phyloP scores from a whole-genome alignment of 2,113 vertebrate species.

The Scolopax mira region DNA sequence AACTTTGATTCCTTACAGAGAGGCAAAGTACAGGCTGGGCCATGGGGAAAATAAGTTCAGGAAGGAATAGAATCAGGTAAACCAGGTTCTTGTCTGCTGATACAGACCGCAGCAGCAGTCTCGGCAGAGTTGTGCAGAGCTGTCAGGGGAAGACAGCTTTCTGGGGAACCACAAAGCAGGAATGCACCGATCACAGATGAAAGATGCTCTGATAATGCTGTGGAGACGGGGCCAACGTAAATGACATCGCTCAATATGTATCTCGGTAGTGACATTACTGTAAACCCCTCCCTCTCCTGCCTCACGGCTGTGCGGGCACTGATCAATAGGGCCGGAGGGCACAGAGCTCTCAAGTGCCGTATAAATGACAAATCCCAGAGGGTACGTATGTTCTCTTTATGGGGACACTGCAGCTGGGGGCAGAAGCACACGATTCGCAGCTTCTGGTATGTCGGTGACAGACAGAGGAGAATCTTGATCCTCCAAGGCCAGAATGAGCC shows the following conservation, averaged over 20 bases:
- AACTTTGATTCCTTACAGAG: neutral
- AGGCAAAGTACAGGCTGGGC: neutral
- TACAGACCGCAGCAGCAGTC: neutral
- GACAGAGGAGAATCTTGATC: neutral
- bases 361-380: neutral
- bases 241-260: neutral
- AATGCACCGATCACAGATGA: neutral
- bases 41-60: neutral
- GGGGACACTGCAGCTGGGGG: neutral
- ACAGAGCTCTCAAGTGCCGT: neutral
- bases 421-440: fast-evolving
- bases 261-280: neutral
- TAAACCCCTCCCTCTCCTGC: neutral
- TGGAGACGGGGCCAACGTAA: neutral
- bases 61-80: neutral
- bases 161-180: neutral
- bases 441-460: neutral
- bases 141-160: neutral
- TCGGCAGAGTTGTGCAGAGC: neutral
- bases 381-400: fast-evolving
- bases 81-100: neutral
- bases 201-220: neutral
- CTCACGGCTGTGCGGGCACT: neutral
- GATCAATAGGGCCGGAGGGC: neutral
- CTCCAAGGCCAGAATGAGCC: neutral